phyloP scores from a whole-genome alignment of 2,113 vertebrate species.

The Megaceryle maxima region DNA sequence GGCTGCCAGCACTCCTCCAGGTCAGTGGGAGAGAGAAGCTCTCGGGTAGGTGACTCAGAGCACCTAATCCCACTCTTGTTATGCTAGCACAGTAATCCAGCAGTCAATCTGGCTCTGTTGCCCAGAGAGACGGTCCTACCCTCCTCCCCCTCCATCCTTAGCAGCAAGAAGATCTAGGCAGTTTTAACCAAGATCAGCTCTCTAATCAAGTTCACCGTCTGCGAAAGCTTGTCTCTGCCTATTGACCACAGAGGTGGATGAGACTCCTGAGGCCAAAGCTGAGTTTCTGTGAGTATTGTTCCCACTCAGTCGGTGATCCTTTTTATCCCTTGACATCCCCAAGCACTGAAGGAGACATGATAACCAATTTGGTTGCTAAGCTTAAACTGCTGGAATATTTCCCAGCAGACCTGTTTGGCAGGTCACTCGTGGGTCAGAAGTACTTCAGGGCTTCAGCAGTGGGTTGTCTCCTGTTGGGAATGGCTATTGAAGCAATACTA shows the following conservation, averaged over 20 bases:
- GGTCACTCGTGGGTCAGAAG: not conserved
- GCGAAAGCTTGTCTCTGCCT: not conserved
- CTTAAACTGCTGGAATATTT: not conserved
- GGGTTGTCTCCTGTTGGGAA: not conserved
- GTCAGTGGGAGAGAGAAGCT: not conserved
- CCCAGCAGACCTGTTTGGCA: not conserved
- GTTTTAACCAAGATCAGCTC: constrained; percentile 57
- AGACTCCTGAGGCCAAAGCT: not conserved
- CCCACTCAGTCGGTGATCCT: not conserved
- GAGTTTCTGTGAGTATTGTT: constrained; percentile 33
- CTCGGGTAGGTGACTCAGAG: not conserved
- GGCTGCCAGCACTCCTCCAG: not conserved
- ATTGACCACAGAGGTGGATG: not conserved
- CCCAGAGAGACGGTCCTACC: fast-evolving
- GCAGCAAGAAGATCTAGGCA: constrained; percentile 35
- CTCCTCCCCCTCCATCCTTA: not conserved
- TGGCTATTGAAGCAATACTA: not conserved
- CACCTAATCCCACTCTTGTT: not conserved
- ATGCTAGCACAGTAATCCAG: not conserved
- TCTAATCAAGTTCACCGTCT: constrained; percentile 38
- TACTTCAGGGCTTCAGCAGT: not conserved
- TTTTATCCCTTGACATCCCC: not conserved
- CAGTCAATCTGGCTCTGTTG: constrained; percentile 19
- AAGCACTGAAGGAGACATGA: not conserved
- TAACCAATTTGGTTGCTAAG: not conserved